Percentiles rank a stretch among this genome's conserved stretches.
These are phyloP conservation scores for Morpho achilles DNA, from an alignment of 2,888 invertebrate species.

Conservation along the genomic window DNA sequence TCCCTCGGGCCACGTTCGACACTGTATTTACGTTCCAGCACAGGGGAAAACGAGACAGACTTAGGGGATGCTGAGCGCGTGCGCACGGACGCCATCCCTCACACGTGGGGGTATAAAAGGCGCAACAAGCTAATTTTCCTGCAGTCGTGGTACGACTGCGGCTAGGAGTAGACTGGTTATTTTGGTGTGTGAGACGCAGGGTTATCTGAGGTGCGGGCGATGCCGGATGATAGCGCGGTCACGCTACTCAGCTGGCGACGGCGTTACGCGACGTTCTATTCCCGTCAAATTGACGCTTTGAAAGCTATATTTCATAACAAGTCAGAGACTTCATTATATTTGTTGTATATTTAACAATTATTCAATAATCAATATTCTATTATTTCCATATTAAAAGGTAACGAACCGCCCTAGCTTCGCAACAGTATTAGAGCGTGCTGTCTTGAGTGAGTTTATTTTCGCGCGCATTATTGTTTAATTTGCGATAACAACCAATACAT, in stretches of 20 bases:
- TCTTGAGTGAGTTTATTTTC: too few species aligned
- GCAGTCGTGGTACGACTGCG: conserved; percentile 72
- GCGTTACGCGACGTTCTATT: conserved; percentile 70
- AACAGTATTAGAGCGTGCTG: too few species aligned
- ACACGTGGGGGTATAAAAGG: conserved; percentile 59
- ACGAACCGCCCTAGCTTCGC: too few species aligned
- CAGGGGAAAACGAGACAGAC: conserved; percentile 82
- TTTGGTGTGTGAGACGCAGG: conserved; percentile 56
- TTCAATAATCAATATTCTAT: too few species aligned
- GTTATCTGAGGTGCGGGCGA: conserved; percentile 68
- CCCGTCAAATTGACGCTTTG: conserved; percentile 77
- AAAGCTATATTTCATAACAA: conserved; percentile 65
- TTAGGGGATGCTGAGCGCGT: conserved; percentile 83
- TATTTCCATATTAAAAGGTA: too few species aligned
- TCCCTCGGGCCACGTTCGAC: conserved; percentile 56
- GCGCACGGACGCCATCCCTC: conserved; percentile 81
- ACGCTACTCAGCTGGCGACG: conserved; percentile 65
- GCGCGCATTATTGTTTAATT: too few species aligned
- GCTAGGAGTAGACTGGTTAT: conserved; percentile 71
- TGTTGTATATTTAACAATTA: too few species aligned
- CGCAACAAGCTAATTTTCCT: conserved; percentile 45
- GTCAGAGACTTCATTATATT: conserved; percentile 57
- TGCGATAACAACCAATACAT: too few species aligned
- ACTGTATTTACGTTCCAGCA: conserved; percentile 79
- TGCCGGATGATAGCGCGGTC: conserved; percentile 70